phyloP scores from a whole-genome alignment of 2,888 invertebrate genomes.

The Rutpela maculata region DNA sequence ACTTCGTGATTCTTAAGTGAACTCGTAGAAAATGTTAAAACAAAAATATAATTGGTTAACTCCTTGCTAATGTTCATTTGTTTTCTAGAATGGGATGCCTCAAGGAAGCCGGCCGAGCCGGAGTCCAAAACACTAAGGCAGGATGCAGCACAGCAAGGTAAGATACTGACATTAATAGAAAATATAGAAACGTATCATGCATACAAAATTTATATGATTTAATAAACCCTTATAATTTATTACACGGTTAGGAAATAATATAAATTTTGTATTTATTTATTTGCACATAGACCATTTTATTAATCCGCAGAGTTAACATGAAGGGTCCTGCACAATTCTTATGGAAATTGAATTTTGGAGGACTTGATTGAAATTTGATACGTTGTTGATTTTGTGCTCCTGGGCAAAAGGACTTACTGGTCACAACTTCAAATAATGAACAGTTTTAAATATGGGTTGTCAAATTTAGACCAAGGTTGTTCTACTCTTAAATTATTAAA shows the following conservation, averaged over 20 bases:
- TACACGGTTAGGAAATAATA: conserved; percentile 15
- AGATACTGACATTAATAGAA: conserved; percentile 50
- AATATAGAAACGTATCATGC: background rate
- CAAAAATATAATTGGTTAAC: background rate
- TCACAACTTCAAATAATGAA: no score
- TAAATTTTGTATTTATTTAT: conserved; percentile 14
- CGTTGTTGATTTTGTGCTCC: no score
- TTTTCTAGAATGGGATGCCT: conserved; percentile 72
- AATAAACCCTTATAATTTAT: background rate
- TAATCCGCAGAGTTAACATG: background rate
- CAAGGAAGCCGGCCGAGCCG: conserved; percentile 63
- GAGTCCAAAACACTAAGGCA: conserved; percentile 58
- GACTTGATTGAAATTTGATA: no score
- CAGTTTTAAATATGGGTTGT: no score
- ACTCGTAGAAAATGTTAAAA: background rate
- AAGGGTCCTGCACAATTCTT: background rate
- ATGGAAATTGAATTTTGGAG: no score
- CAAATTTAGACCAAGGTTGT: no score
- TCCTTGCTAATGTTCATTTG: conserved; percentile 4
- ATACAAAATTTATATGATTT: conserved; percentile 39
- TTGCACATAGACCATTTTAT: background rate
- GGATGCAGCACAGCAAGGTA: conserved; percentile 71
- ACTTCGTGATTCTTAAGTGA: background rate
- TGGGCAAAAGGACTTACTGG: no score
- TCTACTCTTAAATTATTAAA: no score